These are phyloP conservation scores for Magallana angulata DNA, from an alignment of 1,140 invertebrate species.

Conservation along the genomic window DNA sequence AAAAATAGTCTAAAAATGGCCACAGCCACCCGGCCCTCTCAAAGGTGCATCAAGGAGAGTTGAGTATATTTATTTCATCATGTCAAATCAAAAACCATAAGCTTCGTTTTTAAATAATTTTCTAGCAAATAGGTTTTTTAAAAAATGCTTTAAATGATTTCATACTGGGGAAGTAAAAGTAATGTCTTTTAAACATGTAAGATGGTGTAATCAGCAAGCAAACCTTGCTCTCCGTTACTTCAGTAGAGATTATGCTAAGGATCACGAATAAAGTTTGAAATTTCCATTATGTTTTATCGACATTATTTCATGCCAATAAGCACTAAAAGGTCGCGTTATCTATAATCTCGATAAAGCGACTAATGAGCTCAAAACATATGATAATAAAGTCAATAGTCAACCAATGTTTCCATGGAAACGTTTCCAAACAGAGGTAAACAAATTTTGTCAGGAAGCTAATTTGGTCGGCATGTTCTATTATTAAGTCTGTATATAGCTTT, in stretches of 20 bases:
- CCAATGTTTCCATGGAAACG: background rate
- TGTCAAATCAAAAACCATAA: too few relatives aligned
- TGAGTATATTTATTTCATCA: too few relatives aligned
- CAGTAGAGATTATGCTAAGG: background rate
- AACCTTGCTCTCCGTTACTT: too few relatives aligned
- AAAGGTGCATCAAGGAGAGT: too few relatives aligned
- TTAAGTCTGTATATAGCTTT: background rate
- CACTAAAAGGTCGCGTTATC: constrained; percentile 28
- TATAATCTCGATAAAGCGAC: constrained; percentile 14
- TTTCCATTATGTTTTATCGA: background rate
- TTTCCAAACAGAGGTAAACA: background rate
- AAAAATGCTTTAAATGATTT: too few relatives aligned
- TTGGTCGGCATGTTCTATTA: background rate
- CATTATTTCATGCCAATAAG: background rate
- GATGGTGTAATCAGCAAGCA: too few relatives aligned
- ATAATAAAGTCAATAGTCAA: constrained; percentile 22
- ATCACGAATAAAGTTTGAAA: constrained; percentile 19
- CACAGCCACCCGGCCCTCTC: too few relatives aligned
- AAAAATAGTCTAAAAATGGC: too few relatives aligned
- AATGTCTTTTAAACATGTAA: too few relatives aligned
- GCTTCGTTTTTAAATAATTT: too few relatives aligned
- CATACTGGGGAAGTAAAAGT: too few relatives aligned
- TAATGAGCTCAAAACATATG: constrained; percentile 25
- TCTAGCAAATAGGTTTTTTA: too few relatives aligned
- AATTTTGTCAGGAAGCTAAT: background rate